Evolutionary conservation across 1,140 invertebrate species (phyloP), one percentile per base, ranked within the genome.

Genomic region (Probaryconus sp.): DNA sequence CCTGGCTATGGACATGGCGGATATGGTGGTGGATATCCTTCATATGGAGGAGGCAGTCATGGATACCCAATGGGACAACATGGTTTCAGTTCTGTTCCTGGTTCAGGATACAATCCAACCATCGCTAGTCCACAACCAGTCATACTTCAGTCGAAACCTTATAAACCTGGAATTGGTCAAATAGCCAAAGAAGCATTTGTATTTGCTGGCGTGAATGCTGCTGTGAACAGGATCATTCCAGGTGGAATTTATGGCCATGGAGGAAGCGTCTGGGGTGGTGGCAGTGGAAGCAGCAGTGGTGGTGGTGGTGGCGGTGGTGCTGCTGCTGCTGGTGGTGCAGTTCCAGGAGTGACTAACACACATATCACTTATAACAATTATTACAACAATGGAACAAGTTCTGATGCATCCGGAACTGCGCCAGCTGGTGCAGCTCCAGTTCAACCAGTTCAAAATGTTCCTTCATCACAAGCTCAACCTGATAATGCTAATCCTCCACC

Each of bases 171-270:
- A 20, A 85, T 87, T 3, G 87, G 87, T 1, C 87, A 88, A 60
- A 68, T 88, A 3, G 87, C 86, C 0, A 88, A 88, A 55, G 87
- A 88, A 48, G 87, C 87, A 4, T 81, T 88, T 7, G 86, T 88
- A 0, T 88, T 75, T n/a, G 85, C 86, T 31, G 86, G 87, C 5
- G 87, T 88, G 0, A 87, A 86, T 37, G 86, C 87, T 3, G 87
- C 83, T 0, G 86, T 86, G 1, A 87, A 85, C 13, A 70, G 87
- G 50, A 37, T 88, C 3, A 3, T 88, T 4, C 87, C 87, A 5
- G 79, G 87, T 28, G 86, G 86, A 50, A 87, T 87, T 63, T 85
- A 83, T 45, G 85, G 85, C 2, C 35, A 73, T 28, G 69, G 69
- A 3, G 69, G 69, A 5, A 73, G 69, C 30, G 69, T 73, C 7